These are phyloP conservation scores for Chymomyza caudatula DNA, from an alignment of 2,888 invertebrate species.

Conservation along the genomic window DNA sequence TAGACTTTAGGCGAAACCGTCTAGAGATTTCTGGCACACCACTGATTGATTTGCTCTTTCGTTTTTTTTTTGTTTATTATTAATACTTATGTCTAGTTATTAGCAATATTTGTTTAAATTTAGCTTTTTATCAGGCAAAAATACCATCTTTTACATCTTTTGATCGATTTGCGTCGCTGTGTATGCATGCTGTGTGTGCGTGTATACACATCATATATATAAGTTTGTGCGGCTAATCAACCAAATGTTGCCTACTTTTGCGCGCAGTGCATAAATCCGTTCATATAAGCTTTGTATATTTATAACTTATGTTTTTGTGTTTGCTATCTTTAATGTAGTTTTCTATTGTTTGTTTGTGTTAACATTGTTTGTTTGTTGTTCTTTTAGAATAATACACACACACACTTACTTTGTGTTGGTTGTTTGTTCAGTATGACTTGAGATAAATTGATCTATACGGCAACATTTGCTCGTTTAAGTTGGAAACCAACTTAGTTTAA, in stretches of 20 bases:
- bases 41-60: too few species aligned
- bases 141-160: not conserved
- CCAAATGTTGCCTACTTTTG: not conserved
- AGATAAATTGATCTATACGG: too few species aligned
- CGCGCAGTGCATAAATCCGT: not conserved
- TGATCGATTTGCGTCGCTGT: not conserved
- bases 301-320: not conserved
- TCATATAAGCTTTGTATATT: not conserved
- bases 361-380: slow-evolving; percentile 14
- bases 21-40: too few species aligned
- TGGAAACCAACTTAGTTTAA: too few species aligned
- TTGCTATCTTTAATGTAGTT: too few species aligned
- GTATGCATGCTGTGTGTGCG: not conserved
- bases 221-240: not conserved
- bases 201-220: too few species aligned
- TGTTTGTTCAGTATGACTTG: too few species aligned
- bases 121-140: not conserved
- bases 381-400: not conserved
- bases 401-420: too few species aligned
- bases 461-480: too few species aligned
- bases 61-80: too few species aligned
- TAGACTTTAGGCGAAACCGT: too few species aligned
- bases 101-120: not conserved
- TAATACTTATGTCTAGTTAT: not conserved
- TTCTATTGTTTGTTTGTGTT: slow-evolving; percentile 9